Base-by-base conservation (phyloP, 2,113 vertebrate genomes). In the Amazona vittata region DNA sequence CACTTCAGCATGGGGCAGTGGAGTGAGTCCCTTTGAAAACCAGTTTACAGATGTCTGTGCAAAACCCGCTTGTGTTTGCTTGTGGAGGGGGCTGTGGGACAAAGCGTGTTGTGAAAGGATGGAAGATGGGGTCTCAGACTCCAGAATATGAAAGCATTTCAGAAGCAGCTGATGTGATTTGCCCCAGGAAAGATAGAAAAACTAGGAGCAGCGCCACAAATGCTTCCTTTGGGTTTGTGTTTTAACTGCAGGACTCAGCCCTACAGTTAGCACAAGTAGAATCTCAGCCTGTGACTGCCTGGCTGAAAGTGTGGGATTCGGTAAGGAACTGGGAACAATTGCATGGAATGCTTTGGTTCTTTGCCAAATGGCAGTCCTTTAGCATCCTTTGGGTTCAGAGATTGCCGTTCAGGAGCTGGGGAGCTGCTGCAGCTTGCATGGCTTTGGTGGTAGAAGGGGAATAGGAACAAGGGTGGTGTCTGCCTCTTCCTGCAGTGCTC, bases 21-120 rank as follows among this genome's bases (percentile, higher is more conserved):
- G 52, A 73, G 57, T 4, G 35, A 64, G 59, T 65, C 50, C 60
- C 71, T 92, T 47, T 49, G 83, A 80, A 95, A 94, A 86, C 57
- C 59, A 49, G 2, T 67, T 77, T 74, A 52, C 28, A 59, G 20
- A 55, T 49, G 46, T 44, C 53, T 74, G 22, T 93, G 52, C n/a
- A 74, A 60, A 74, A 64, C 20, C 24, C 81, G 57, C 29, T 69
- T 20, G 55, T 65, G 46, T 65, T 90, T 65, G 71, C 50, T 59
- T 93, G 77, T 43, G 76, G 55, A 79, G 57, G 17, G 17, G 46
- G 33, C 57, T 89, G 49, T 64, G 33, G 82, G 62, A 59, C 65
- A 60, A 63, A 53, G 33, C 13, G 2, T 10, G 5, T 65, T 90
- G 47, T 64, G 59, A 65, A 76, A 76, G 57, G 57, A 29, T 87